Base-by-base conservation (phyloP, 2,888 invertebrate species). In the Lasioglossum pauxillum region DNA sequence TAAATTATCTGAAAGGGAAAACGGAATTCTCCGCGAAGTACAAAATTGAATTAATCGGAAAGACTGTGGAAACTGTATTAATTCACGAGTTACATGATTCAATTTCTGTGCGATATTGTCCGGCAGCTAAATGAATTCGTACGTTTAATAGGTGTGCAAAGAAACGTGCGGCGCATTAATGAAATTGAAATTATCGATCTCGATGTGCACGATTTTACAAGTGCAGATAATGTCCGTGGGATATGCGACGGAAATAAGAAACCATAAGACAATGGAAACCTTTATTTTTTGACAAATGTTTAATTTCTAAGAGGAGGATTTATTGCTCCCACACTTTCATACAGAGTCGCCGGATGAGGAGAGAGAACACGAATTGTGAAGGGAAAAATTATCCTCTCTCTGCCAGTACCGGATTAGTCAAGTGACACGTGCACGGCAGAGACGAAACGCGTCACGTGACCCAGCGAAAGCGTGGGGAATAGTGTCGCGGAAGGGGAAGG, bases 141-240 rank as follows among this genome's bases (percentile, higher is more conserved):
- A 46, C 49, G 67, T 75, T 67, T 67, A 67, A 31, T 80, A 78
- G 85, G 72, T 74, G 69, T 67, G 57, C 35, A 75, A 75, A 67
- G 64, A 31, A 67, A 67, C 31, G 64, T 31, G 31, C 64, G 31
- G 31, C 16, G 64, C 31, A 31, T 76, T 84, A 82, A 86, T 80
- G 86, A 88, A 86, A 86, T 74, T 86, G 82, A 60, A 85, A 44
- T 85, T 88, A 88, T 88, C 80, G 88, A 88, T 86, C 83, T 71
- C 57, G 38, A 69, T 74, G 73, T 72, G 74, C 88, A 86, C 75
- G 81, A 74, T 80, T 82, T 75, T 71, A 84, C 69, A 31, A 46
- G 41, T 5, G 19, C 69, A n/a, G 76, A 67, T 76, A 60, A 73
- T 53, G 69, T 60, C 44, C 46, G 23, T 31, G 44, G 78, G 53